Percentiles rank a stretch among this genome's conserved stretches.
phyloP scores from a whole-genome alignment of 2,888 invertebrate species.

The Melipona beecheii region DNA sequence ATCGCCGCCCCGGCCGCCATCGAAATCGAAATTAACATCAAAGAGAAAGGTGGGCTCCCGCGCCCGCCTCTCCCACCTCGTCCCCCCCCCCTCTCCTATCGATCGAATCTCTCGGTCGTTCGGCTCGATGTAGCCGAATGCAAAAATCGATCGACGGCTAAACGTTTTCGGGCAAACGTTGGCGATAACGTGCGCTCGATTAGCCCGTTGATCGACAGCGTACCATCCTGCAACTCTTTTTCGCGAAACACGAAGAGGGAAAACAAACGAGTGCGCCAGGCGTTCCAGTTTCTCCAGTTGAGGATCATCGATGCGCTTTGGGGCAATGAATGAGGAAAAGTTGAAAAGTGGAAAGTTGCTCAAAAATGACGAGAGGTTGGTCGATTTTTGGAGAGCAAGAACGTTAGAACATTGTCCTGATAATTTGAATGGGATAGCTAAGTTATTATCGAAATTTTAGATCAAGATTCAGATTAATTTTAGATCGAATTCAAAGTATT shows the following conservation, averaged over 20 bases:
- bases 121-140: too few relatives aligned
- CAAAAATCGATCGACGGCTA: conserved; percentile 28
- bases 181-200: neutral
- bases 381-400: too few relatives aligned
- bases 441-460: too few relatives aligned
- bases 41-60: conserved; percentile 12
- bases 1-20: conserved; percentile 24
- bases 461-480: too few relatives aligned
- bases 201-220: neutral
- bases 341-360: too few relatives aligned
- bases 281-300: neutral
- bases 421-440: too few relatives aligned
- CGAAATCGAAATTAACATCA: conserved; percentile 59
- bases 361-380: too few relatives aligned
- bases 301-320: too few relatives aligned
- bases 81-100: neutral
- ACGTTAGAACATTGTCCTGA: too few relatives aligned
- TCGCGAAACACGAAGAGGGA: neutral
- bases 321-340: too few relatives aligned
- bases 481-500: too few relatives aligned
- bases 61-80: neutral
- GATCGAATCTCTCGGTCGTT: neutral
- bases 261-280: neutral
- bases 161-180: neutral
- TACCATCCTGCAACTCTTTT: neutral